phyloP scores from a whole-genome alignment of 2,888 invertebrate species.

The Tachina lurida region DNA sequence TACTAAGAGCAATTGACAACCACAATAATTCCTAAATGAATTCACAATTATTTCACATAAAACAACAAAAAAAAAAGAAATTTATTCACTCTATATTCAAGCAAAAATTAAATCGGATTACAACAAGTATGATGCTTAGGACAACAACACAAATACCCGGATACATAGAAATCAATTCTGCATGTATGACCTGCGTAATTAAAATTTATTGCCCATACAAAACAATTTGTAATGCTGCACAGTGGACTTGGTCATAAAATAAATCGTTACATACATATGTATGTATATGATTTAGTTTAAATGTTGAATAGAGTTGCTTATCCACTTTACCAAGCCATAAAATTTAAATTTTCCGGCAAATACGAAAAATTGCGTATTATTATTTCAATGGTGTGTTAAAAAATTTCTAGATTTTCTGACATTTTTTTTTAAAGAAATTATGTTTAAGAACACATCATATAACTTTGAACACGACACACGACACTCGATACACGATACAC shows the following conservation, averaged over 20 bases:
- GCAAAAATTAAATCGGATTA: conserved; percentile 39
- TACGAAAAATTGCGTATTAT: too few species aligned
- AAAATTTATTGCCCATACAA: not conserved
- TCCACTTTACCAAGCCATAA: too few species aligned
- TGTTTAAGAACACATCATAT: too few species aligned
- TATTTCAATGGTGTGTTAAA: too few species aligned
- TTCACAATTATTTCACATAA: not conserved
- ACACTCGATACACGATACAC: too few species aligned
- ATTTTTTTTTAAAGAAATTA: too few species aligned
- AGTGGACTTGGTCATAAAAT: not conserved
- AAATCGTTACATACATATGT: not conserved
- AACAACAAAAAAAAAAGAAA: not conserved
- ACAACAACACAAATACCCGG: conserved; percentile 31
- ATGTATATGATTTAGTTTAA: not conserved
- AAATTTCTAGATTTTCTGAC: too few species aligned
- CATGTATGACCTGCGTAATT: not conserved
- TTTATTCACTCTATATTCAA: not conserved
- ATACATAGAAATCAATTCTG: not conserved
- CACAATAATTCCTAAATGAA: not conserved
- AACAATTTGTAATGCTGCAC: not conserved
- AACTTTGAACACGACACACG: too few species aligned
- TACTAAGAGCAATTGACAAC: not conserved
- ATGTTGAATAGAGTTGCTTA: not conserved
- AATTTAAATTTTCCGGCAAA: too few species aligned
- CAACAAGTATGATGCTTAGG: not conserved